Evolutionary conservation across 2,888 invertebrate species (phyloP), one percentile per base, ranked within the genome.

Genomic region (Lathronympha strigana): DNA sequence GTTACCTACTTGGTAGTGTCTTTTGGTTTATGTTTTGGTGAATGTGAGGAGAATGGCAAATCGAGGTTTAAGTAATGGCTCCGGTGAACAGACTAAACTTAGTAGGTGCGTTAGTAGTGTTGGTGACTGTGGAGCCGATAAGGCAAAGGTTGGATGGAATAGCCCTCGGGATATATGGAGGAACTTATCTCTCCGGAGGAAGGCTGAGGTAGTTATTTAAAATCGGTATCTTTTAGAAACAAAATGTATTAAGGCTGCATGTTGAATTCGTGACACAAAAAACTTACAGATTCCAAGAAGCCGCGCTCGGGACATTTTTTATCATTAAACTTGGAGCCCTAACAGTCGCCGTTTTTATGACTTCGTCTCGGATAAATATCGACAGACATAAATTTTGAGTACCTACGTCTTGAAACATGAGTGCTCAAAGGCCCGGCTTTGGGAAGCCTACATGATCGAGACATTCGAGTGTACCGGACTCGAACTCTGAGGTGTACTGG

Each of bases 151-250:
- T 71, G 91, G 88, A 72, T 92, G 92, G 92, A 88, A 85, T 21
- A 91, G 90, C 80, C 92, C 92, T 45, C 83, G 92, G 49, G 92
- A 92, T 69, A 88, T 92, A 77, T 92, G 92, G 92, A 84, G 92
- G 72, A 92, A 92, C 71, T 83, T 92, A 69, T 92, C 92, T 38
- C 73, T 92, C 70, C 84, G 92, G 67, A 86, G 90, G 74, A 92
- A 91, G 76, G 87, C 86, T 9, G 91, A 92, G 92, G 92, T 92
- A 79, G 84, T 72, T 74, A 73, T 53, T 43, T 50, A 23, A 38
- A 11, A 53, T 51, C 23, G 19, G 21, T 36, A 2, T 33, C 11
- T 19, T 11, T 49, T 23, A 51, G 1, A 19, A 19, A 8, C 17
- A 13, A n/a, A 4, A 15, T 36, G 4, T 36, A n/a, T 31, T 13